Evolutionary conservation across 2,797 vertebrate species (phyloP).

Genomic region (Mus spretus): DNA sequence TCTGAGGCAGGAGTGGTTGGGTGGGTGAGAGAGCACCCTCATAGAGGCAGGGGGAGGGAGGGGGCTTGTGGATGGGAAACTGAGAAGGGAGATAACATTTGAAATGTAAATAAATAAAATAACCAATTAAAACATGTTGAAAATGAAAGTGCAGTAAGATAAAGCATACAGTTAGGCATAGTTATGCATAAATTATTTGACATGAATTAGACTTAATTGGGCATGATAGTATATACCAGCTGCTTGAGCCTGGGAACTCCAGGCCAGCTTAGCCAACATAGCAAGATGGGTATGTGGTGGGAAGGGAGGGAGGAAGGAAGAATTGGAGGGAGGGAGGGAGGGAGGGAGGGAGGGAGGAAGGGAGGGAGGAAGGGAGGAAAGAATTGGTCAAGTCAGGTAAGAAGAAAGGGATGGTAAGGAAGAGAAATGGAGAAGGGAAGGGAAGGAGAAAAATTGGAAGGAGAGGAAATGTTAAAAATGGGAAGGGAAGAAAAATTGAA

Average conservation of each 20-base stretch:
- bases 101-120: too few species aligned
- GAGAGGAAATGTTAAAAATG: background rate
- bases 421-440: background rate
- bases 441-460: background rate
- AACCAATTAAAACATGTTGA: too few species aligned
- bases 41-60: too few species aligned
- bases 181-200: background rate
- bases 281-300: background rate
- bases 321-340: background rate
- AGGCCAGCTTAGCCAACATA: background rate
- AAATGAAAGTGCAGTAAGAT: constrained; percentile 20
- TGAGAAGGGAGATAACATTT: too few species aligned
- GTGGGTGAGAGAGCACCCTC: too few species aligned
- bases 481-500: background rate
- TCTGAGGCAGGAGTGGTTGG: too few species aligned
- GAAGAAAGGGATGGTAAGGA: background rate
- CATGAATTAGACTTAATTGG: background rate
- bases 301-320: too few species aligned
- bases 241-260: background rate
- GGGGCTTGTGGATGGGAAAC: too few species aligned
- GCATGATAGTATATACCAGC: background rate
- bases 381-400: background rate
- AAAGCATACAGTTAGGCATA: background rate
- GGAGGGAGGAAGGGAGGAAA: background rate
- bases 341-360: background rate